phyloP scores from a whole-genome alignment of 2,888 invertebrate genomes.

The Cyclophora punctaria region DNA sequence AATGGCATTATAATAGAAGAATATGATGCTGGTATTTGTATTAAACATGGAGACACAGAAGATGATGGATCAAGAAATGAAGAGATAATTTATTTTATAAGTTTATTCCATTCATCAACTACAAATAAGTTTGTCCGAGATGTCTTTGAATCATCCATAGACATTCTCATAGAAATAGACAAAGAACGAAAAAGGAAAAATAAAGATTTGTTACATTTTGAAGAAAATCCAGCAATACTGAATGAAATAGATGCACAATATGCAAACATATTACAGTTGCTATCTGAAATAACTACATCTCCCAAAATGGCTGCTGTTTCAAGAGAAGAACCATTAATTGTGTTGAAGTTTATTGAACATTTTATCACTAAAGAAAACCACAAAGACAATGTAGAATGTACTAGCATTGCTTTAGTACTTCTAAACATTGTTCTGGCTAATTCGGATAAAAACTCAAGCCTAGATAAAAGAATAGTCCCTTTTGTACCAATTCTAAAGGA shows the following conservation, averaged over 20 bases:
- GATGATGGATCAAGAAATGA: conserved; percentile 31
- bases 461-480: conserved; percentile 33
- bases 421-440: conserved; percentile 56
- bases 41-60: conserved; percentile 36
- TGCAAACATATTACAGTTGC: conserved; percentile 60
- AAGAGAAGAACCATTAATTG: conserved; percentile 54
- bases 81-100: conserved; percentile 40
- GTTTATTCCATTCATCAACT: conserved; percentile 37
- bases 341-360: conserved; percentile 64
- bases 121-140: conserved; percentile 31
- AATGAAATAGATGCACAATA: conserved; percentile 50
- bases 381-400: conserved; percentile 48
- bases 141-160: conserved; percentile 45
- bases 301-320: conserved; percentile 54
- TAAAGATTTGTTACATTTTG: conserved; percentile 41
- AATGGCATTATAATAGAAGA: conserved; percentile 38
- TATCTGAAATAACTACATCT: conserved; percentile 66
- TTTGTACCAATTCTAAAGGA: conserved; percentile 43
- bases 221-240: conserved; percentile 47
- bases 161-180: conserved; percentile 41
- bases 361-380: conserved; percentile 42
- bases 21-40: conserved; percentile 50
- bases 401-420: conserved; percentile 54
- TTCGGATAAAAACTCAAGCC: conserved; percentile 25
- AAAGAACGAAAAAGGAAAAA: conserved; percentile 28